phyloP scores from a whole-genome alignment of 2,888 invertebrate species.

The Brachyopa scutellaris region DNA sequence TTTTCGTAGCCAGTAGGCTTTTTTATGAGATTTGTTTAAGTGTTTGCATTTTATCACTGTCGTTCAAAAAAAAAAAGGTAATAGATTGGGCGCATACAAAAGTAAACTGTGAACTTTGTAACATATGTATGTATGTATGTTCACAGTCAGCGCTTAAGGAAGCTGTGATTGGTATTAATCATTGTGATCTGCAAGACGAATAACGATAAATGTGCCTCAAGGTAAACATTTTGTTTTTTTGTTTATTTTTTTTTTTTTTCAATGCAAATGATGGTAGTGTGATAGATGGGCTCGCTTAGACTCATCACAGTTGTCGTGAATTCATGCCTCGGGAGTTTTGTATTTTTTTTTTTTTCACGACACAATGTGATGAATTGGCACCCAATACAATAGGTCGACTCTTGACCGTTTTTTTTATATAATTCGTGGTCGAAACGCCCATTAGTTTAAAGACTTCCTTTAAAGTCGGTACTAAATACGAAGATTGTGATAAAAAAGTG shows the following conservation, averaged over 20 bases:
- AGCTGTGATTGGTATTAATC: constrained; percentile 17
- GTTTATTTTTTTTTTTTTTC: no score
- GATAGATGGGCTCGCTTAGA: constrained; percentile 19
- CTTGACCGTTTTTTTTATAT: not conserved
- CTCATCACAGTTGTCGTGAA: constrained; percentile 18
- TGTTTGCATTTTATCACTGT: constrained; percentile 16
- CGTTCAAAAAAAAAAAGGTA: not conserved
- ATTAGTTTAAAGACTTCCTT: no score
- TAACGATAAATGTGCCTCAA: not conserved
- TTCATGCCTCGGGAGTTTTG: not conserved
- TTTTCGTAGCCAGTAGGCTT: constrained; percentile 14
- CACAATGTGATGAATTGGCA: no score
- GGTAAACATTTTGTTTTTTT: no score
- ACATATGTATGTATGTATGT: constrained; percentile 13
- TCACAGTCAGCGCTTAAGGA: constrained; percentile 13
- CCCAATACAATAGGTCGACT: not conserved
- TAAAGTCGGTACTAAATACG: no score
- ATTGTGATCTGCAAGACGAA: not conserved
- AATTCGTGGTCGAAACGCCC: no score
- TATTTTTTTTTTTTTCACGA: not conserved
- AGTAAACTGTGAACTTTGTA: constrained; percentile 14
- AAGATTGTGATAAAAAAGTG: no score
- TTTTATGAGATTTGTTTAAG: not conserved
- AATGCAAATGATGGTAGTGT: constrained; percentile 11
- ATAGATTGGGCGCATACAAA: constrained; percentile 15